Conservation (phyloP, 2,797 vertebrate species). For the Clarias laeviceps region DNA sequence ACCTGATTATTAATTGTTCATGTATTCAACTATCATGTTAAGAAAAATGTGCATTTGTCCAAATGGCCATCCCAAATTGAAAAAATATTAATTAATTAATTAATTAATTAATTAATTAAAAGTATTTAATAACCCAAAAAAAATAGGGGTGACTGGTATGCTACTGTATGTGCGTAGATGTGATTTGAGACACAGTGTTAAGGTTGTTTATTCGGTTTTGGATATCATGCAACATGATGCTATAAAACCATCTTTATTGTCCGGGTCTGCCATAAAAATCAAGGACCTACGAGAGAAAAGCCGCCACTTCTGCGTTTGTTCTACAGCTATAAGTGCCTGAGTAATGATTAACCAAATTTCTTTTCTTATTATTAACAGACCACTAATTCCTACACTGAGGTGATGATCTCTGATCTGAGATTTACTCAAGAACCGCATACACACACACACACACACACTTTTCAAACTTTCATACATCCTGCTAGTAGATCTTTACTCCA, state of each 20-base stretch:
- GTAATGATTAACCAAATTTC: conserved; percentile 15
- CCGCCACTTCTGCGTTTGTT: not conserved
- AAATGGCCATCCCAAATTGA: no score
- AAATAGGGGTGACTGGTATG: no score
- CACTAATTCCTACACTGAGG: not conserved
- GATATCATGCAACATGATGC: not conserved
- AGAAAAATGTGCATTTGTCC: no score
- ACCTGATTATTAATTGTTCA: no score
- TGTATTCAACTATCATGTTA: no score
- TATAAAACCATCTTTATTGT: not conserved
- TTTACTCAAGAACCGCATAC: not conserved
- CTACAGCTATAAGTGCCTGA: not conserved
- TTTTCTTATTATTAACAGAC: not conserved
- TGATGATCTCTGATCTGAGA: conserved; percentile 19
- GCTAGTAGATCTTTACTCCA: not conserved
- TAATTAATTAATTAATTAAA: no score
- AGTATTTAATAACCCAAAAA: no score
- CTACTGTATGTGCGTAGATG: no score
- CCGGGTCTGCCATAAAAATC: not conserved
- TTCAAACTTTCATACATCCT: not conserved
- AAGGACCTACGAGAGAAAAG: not conserved
- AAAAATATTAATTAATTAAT: no score
- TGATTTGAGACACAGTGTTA: not conserved
- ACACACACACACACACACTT: not conserved
- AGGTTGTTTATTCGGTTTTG: not conserved